Evolutionary conservation across 2,113 vertebrate species (phyloP), one percentile per base, ranked within the genome.

Genomic region (Chaenocephalus aceratus): DNA sequence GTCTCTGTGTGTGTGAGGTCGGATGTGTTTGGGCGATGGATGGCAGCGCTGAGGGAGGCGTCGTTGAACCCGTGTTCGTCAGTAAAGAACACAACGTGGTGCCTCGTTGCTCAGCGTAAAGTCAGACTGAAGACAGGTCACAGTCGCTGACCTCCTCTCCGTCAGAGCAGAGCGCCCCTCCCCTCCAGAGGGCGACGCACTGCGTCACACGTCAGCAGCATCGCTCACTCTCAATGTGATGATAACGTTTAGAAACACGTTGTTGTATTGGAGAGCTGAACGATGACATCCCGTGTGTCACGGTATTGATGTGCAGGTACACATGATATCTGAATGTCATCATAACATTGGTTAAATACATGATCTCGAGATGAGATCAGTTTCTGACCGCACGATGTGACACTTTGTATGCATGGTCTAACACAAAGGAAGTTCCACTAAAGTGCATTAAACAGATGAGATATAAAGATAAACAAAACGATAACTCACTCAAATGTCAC

Each of bases 41-140:
- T 91, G 71, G 71, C 45, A 79, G 69, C 58, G 73, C 66, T 80
- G 71, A 81, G 64, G 80, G 85, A 80, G 85, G 82, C 83, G 88
- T 82, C 77, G 79, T 90, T 80, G 78, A 83, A 87, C 72, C 82
- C 75, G 85, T 88, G 90, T 88, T 91, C 88, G 90, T 94, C 88
- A 88, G 84, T 88, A 92, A 89, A 84, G 74, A 72, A 90, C 88
- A 82, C 83, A 85, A 89, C 85, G 82, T 86, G 86, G 82, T 85
- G 83, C 74, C 75, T 90, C 90, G 92, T 91, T 86, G 79, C 86
- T 89, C 84, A 91, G 83, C 80, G 76, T 87, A 64, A 90, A 87
- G 89, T 90, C 86, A 86, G 82, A 11, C 69, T 46, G 75, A 88
- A 86, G 85, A 91, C 60, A 78, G 72, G 89, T 88, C 58, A 79